phyloP scores from a whole-genome alignment of 2,888 invertebrate genomes.

The Eupithecia subumbrata region DNA sequence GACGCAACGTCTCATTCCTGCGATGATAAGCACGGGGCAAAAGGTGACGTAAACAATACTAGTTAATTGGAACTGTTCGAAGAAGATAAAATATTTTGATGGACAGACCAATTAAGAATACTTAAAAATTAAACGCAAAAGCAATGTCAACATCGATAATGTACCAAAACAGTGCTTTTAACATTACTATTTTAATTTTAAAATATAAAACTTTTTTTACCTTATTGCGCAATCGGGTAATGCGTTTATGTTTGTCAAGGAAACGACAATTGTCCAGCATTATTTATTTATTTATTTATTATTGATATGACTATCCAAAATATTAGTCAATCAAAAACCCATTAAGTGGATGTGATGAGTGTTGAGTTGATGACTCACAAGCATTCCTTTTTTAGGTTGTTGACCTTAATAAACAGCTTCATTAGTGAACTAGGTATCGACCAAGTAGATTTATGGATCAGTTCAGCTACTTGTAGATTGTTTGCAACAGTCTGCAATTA shows the following conservation, averaged over 20 bases:
- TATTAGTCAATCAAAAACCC: not conserved
- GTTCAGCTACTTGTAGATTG: too few relatives aligned
- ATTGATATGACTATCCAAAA: too few relatives aligned
- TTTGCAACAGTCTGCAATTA: too few relatives aligned
- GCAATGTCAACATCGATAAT: not conserved
- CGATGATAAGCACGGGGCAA: conserved; percentile 49
- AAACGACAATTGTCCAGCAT: too few relatives aligned
- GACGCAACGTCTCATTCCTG: conserved; percentile 38
- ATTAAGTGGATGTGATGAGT: not conserved
- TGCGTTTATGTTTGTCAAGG: too few relatives aligned
- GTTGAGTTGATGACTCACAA: not conserved
- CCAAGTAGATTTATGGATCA: not conserved
- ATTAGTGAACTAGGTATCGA: not conserved
- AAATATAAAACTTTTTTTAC: too few relatives aligned
- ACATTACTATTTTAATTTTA: not conserved
- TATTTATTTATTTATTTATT: too few relatives aligned
- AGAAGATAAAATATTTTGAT: conserved; percentile 32
- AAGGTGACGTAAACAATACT: conserved; percentile 51
- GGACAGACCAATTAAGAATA: conserved; percentile 25
- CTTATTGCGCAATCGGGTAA: too few relatives aligned
- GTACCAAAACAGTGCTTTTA: not conserved
- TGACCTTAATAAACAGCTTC: not conserved
- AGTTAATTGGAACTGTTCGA: not conserved
- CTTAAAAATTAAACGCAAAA: not conserved
- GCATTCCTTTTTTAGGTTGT: not conserved